phyloP scores from a whole-genome alignment of 2,113 vertebrate genomes.

The Neogale vison region DNA sequence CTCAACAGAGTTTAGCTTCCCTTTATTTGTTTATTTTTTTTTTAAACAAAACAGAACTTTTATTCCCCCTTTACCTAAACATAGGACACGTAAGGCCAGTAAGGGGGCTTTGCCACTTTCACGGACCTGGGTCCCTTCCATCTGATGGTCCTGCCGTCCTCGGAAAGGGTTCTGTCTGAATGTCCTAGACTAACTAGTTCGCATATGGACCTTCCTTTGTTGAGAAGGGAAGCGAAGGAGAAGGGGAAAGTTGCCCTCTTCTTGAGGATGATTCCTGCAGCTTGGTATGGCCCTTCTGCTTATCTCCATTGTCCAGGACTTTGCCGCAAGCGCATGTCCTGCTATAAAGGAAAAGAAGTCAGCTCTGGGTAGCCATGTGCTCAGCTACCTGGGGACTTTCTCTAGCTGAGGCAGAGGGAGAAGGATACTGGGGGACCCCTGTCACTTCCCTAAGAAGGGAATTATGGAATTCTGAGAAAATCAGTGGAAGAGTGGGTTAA shows the following conservation, averaged over 20 bases:
- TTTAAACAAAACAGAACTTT: neutral
- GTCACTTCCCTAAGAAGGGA: neutral
- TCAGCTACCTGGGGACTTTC: neutral
- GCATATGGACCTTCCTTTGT: neutral
- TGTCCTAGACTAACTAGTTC: neutral
- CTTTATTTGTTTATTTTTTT: neutral
- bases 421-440: neutral
- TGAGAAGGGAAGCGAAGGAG: neutral
- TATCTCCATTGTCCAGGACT: neutral
- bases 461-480: neutral
- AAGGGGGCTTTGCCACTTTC: neutral
- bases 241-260: neutral
- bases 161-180: neutral
- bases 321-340: neutral
- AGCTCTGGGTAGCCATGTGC: neutral
- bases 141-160: neutral
- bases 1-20: neutral
- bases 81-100: neutral
- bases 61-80: neutral
- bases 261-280: neutral
- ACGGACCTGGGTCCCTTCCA: rapidly evolving
- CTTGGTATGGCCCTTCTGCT: neutral
- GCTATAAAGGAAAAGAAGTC: neutral
- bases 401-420: neutral
- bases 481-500: neutral